phyloP scores from a whole-genome alignment of 2,113 vertebrate genomes.

The Ascaphus truei region DNA sequence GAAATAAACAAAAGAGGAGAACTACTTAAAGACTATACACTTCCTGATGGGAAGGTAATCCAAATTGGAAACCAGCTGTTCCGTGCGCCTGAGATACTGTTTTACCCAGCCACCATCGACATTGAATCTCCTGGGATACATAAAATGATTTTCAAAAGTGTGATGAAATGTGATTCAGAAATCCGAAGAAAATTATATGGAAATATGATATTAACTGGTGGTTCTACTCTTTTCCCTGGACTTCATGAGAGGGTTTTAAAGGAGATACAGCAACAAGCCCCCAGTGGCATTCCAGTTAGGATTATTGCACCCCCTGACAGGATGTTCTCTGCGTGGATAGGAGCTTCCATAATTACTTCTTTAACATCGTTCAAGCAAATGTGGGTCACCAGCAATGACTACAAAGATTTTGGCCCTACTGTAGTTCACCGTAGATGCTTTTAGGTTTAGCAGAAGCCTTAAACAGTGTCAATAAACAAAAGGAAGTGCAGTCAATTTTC shows the following conservation, averaged over 20 bases:
- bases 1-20: not conserved
- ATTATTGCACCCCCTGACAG: constrained; percentile 45
- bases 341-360: constrained; percentile 46
- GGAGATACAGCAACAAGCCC: constrained; percentile 37
- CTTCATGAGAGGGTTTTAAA: constrained; percentile 48
- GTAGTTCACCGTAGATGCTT: constrained; percentile 49
- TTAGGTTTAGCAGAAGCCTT: not conserved
- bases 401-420: constrained; percentile 45
- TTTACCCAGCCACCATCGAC: constrained; percentile 33
- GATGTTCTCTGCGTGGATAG: constrained; percentile 46
- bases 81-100: constrained; percentile 51
- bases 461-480: not conserved
- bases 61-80: constrained; percentile 32
- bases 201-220: constrained; percentile 46
- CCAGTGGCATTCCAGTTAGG: constrained; percentile 41
- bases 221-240: constrained; percentile 46
- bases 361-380: constrained; percentile 50
- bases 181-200: constrained; percentile 40
- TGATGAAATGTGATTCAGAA: constrained; percentile 43
- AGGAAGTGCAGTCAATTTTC: not conserved
- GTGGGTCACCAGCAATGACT: constrained; percentile 48
- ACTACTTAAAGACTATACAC: constrained; percentile 29
- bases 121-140: constrained; percentile 31
- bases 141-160: constrained; percentile 42
- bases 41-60: constrained; percentile 46